These are phyloP conservation scores for Ptiloglossa arizonensis DNA, from an alignment of 1,140 invertebrate genomes.

Conservation along the genomic window DNA sequence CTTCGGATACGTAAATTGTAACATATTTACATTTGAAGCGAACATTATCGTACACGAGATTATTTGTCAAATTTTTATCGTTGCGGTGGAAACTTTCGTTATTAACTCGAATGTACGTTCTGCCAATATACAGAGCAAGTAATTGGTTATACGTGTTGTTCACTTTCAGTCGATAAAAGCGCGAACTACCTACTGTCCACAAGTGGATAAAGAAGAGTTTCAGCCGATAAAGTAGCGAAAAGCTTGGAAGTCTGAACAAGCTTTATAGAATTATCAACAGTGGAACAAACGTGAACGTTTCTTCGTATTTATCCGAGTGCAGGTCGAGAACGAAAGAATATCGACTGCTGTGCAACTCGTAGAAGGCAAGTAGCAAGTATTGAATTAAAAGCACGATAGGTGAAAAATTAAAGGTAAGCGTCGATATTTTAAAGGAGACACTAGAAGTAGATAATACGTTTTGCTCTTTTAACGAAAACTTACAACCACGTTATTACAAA, in stretches of 20 bases:
- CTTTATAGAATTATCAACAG: slow-evolving; percentile 34
- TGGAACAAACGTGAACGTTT: neutral
- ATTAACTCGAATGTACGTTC: neutral
- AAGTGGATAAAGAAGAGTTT: slow-evolving; percentile 52
- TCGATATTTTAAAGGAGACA: neutral
- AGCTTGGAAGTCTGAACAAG: slow-evolving; percentile 5
- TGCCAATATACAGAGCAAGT: neutral
- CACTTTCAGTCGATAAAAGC: slow-evolving; percentile 46
- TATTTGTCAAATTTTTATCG: neutral
- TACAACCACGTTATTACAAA: neutral
- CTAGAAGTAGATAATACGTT: neutral
- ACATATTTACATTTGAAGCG: neutral
- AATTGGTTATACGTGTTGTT: neutral
- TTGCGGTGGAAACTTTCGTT: neutral
- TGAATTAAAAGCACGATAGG: neutral
- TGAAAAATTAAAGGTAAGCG: slow-evolving; percentile 9
- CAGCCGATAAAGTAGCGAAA: slow-evolving; percentile 49
- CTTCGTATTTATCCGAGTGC: neutral
- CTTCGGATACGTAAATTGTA: neutral
- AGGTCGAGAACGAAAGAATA: neutral
- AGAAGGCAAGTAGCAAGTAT: neutral
- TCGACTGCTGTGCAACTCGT: neutral
- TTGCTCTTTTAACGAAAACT: neutral
- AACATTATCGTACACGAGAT: neutral
- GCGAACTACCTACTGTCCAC: neutral